Evolutionary conservation across 2,797 vertebrate genomes (phyloP), one percentile per base, ranked within the genome.

Genomic region (Parauchenoglanis ngamensis): DNA sequence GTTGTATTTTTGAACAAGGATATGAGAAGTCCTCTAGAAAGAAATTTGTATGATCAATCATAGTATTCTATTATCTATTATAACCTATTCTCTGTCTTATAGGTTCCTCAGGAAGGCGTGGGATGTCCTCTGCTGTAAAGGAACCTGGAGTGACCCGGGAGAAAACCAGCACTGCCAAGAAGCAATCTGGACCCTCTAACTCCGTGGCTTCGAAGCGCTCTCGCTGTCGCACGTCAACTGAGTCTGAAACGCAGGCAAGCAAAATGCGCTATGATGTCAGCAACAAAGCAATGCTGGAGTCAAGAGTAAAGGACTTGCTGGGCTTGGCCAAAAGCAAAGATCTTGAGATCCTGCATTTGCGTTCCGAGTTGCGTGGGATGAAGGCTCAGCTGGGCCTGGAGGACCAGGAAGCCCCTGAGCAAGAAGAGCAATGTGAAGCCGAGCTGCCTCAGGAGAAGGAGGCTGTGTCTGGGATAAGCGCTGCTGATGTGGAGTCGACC

Each of bases 181-280:
- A 97, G 89, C 92, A 95, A 0, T 94, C 88, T 2, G 89, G 88
- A 56, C 88, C 88, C 56, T 88, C 87, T 2, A 89, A 89, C 61
- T 28, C 89, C 0, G 89, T 92, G 0, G 87, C 93, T 87, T 93
- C 94, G 0, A 97, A 97, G 31, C 96, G 96, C 19, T 96, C 96
- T 25, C 96, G 96, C 15, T 94, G 95, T 63, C 96, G 96, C 44
- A 79, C 93, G 21, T 89, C 94, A 0, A 28, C 92, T 0, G 96
- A 97, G 0, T 89, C 95, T 0, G 96, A 97, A 0, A 77, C 96
- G 73, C 96, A 96, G 0, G 95, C 97, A 94, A 96, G 95, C 93
- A 97, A 97, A 92, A 96, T 96, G 21, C 96, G 96, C 61, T 96
- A 95, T 0, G 97, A 97, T 92, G 96, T 97, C 91, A 97, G 94